Percentiles rank a stretch among this genome's conserved stretches.
Conservation (phyloP, 1,140 invertebrate species). For the Temnothorax curvispinosus region DNA sequence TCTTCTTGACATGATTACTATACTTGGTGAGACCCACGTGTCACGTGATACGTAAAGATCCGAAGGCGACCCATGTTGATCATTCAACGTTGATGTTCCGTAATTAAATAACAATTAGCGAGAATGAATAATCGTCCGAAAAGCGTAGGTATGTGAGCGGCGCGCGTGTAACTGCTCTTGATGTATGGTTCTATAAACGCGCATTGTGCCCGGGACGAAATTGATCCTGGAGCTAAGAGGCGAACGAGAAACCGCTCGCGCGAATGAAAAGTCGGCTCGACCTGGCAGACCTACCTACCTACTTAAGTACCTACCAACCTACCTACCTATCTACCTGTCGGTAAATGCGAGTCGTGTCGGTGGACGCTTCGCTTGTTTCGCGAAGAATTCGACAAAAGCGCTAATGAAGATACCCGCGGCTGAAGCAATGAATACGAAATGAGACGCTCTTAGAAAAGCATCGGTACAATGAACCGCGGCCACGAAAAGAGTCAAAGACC, state of each 20-base stretch:
- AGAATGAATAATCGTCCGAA: slow-evolving; percentile 47
- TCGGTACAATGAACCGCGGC: slow-evolving; percentile 58
- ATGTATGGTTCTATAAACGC: slow-evolving; percentile 55
- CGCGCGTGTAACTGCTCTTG: slow-evolving; percentile 45
- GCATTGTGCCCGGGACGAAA: slow-evolving; percentile 39
- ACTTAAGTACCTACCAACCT: neutral
- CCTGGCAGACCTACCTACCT: slow-evolving; percentile 18
- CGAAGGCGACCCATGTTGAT: slow-evolving; percentile 14
- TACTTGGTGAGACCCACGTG: neutral
- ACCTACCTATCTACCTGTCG: slow-evolving; percentile 29
- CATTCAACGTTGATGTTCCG: slow-evolving; percentile 45
- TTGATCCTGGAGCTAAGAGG: slow-evolving; percentile 44
- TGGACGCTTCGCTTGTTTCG: slow-evolving; percentile 50
- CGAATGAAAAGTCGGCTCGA: slow-evolving; percentile 39
- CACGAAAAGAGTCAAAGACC: slow-evolving; percentile 64
- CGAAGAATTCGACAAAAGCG: slow-evolving; percentile 61
- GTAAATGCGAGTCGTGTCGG: slow-evolving; percentile 21
- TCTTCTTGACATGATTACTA: slow-evolving; percentile 2
- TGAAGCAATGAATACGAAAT: slow-evolving; percentile 62
- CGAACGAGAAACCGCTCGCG: slow-evolving; percentile 20
- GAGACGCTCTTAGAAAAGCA: slow-evolving; percentile 57
- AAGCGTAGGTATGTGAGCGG: slow-evolving; percentile 37
- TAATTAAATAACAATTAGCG: slow-evolving; percentile 61
- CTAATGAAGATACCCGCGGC: slow-evolving; percentile 57
- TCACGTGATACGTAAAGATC: neutral